Conservation (phyloP, 2,113 vertebrate genomes). For the Hystrix cristata region DNA sequence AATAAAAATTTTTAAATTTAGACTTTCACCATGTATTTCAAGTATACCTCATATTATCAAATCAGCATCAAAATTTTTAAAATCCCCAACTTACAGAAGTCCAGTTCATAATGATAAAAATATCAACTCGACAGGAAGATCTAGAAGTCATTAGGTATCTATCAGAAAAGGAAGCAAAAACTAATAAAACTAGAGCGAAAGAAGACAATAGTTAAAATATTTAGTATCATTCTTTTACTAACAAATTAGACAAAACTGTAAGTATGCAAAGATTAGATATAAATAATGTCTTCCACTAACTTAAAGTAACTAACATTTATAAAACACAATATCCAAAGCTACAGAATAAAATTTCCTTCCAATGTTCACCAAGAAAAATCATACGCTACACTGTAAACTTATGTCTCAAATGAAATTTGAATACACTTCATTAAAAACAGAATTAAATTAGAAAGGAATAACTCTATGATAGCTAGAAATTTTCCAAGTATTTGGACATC, state of each 20-base stretch:
- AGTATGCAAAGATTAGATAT: neutral
- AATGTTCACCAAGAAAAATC: constrained; percentile 9
- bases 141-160: neutral
- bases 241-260: neutral
- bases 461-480: neutral
- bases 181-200: neutral
- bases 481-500: neutral
- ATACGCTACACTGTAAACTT: neutral
- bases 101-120: neutral
- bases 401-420: neutral
- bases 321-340: neutral
- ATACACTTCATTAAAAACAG: neutral
- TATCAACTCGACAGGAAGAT: neutral
- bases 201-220: neutral
- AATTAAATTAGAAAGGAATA: neutral
- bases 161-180: neutral
- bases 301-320: neutral
- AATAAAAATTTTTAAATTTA: neutral
- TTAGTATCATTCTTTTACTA: neutral
- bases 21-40: neutral
- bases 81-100: neutral
- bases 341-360: neutral
- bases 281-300: neutral
- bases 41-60: neutral
- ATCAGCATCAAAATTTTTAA: neutral